phyloP scores from a whole-genome alignment of 64 coral and sea anemone species.

The Cladopsammia gracilis region DNA sequence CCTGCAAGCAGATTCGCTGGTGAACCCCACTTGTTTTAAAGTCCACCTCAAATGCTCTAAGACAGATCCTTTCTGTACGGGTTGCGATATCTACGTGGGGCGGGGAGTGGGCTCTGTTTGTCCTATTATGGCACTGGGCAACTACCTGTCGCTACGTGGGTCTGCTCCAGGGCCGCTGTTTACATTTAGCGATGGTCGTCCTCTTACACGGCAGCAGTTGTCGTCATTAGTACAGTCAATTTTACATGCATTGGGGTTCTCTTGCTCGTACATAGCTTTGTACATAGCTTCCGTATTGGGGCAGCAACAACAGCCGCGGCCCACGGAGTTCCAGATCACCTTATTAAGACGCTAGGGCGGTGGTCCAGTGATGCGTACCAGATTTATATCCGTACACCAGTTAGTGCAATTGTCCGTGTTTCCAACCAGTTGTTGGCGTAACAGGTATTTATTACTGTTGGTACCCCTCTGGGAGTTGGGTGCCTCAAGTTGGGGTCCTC shows the following conservation, averaged over 20 bases:
- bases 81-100: conserved; percentile 1
- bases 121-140: not conserved
- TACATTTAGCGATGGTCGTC: conserved; percentile 6
- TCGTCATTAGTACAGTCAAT: not conserved
- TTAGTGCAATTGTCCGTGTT: not conserved
- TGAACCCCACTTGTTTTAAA: not conserved
- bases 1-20: not conserved
- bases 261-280: not conserved
- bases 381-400: conserved; percentile 26
- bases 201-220: conserved; percentile 11
- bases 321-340: not conserved
- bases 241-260: not conserved
- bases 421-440: not conserved
- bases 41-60: conserved; percentile 11
- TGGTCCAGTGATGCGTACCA: conserved; percentile 36
- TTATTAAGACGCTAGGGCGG: conserved; percentile 34
- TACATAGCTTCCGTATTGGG: conserved; percentile 57
- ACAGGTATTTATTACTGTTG: not conserved
- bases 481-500: not conserved
- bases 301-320: conserved; percentile 22
- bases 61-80: not conserved
- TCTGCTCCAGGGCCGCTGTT: not conserved
- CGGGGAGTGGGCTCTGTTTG: not conserved
- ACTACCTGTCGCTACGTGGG: not conserved
- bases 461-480: not conserved